Base-by-base conservation (phyloP, 1,140 invertebrate genomes). In the Drosophila kurseongensis region DNA sequence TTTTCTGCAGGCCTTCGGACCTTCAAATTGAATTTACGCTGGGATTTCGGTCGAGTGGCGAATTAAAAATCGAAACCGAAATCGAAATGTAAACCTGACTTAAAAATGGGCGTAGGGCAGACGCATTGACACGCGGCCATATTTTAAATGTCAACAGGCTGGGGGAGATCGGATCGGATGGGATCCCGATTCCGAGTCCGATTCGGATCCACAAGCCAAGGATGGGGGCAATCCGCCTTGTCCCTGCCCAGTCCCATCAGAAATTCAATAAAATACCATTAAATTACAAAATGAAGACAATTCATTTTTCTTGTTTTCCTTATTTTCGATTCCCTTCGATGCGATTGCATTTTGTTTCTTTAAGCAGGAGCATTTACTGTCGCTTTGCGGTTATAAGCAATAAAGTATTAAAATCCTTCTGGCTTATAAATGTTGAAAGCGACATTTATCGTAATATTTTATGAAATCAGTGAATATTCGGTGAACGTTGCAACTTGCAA, bases 211-310 rank as follows among this genome's bases (percentile, higher is more conserved):
- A 4, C 6, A 44, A 60, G 67, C 84, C 83, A 88, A 89, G 83
- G 83, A 88, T 83, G 78, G 68, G 42, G 47, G 57, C 58, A 52
- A 42, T 38, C 38, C 51, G 72, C 62, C 58, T 77, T 83, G 83
- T 83, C 77, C 72, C 59, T 56, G 73, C 77, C 80, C 50, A 52
- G 9, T 0, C 50, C 5, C 80, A 83, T 86, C 79, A 86, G 76
- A 90, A 90, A 90, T 86, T 83, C 88, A 90, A 86, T 90, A 86
- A 90, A 90, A 90, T 90, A 90, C 82, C 88, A 90, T 90, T 90
- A 90, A 86, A 90, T 90, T 90, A 90, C 77, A 90, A 90, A 90
- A 90, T 90, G 88, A 90, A 90, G 88, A 90, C 88, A 86, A 90
- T 89, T 89, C 84, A 80, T 80, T 88, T 88, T 60, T 60, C 35